Evolutionary conservation across 64 coral and sea anemone species (phyloP).

Genomic region (Montipora foliosa): DNA sequence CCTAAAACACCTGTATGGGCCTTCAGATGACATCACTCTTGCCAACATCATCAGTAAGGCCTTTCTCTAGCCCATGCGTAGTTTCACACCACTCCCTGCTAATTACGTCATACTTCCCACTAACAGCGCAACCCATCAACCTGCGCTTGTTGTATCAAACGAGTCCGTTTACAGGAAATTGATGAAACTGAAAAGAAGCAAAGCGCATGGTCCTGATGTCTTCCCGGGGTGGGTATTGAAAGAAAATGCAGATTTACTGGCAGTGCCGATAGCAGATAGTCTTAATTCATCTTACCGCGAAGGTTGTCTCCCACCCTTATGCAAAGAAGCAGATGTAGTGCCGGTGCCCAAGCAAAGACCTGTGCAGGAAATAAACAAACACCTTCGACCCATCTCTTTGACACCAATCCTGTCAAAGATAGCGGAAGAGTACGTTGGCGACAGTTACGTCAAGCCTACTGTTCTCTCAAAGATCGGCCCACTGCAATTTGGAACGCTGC

Average conservation of each 20-base stretch:
- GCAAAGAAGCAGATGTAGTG: constrained; percentile 55
- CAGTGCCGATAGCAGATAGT: constrained; percentile 29
- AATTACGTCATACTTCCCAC: constrained; percentile 28
- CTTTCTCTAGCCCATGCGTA: constrained; percentile 46
- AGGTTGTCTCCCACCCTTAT: constrained; percentile 22
- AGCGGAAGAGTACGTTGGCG: no score
- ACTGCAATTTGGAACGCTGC: constrained; percentile 41
- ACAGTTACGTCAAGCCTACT: constrained; percentile 6
- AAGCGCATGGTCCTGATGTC: constrained; percentile 54
- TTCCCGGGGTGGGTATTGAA: constrained; percentile 46
- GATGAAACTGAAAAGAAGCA: constrained; percentile 9
- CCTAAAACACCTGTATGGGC: constrained; percentile 29
- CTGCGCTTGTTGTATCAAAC: no score
- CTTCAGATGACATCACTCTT: constrained; percentile 23
- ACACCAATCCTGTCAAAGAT: constrained; percentile 44
- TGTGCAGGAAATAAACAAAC: no score
- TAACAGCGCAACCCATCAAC: neutral
- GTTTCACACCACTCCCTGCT: constrained; percentile 27
- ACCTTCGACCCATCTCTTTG: constrained; percentile 49
- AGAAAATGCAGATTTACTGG: constrained; percentile 33
- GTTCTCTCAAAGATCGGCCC: constrained; percentile 14
- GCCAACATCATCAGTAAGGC: constrained; percentile 26
- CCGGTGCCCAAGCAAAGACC: neutral
- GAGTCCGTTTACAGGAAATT: constrained; percentile 7
- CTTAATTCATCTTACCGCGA: constrained; percentile 40